Evolutionary conservation across 2,797 vertebrate species (phyloP).

Genomic region (Leptoclinus maculatus): DNA sequence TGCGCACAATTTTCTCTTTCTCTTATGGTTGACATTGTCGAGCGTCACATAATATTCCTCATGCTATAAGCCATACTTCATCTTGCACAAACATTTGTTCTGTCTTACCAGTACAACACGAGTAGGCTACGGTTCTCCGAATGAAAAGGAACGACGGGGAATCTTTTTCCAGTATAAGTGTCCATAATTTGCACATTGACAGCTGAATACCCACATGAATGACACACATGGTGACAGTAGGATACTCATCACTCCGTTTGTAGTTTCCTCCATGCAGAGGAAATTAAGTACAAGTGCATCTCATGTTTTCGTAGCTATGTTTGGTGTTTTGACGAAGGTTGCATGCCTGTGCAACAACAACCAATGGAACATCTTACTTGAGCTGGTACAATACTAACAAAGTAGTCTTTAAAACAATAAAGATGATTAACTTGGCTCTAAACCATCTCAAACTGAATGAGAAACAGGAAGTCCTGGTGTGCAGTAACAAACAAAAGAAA

Average conservation of each 20-base stretch:
- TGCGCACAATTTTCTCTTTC: no score
- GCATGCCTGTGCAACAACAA: not conserved
- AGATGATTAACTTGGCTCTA: slow-evolving; percentile 18
- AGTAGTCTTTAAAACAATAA: not conserved
- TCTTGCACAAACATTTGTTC: not conserved
- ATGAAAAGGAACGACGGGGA: not conserved
- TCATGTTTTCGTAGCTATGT: not conserved
- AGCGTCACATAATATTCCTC: not conserved
- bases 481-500: slow-evolving; percentile 27
- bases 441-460: not conserved
- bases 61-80: not conserved
- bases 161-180: not conserved
- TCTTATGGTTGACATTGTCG: not conserved
- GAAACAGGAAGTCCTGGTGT: slow-evolving; percentile 33
- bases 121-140: not conserved
- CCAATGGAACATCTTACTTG: not conserved
- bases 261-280: slow-evolving; percentile 12
- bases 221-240: not conserved
- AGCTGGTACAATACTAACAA: not conserved
- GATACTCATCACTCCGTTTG: not conserved
- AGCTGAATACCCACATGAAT: not conserved
- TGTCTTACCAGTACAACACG: not conserved
- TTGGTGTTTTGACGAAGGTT: slow-evolving; percentile 17
- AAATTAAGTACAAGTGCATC: slow-evolving; percentile 19
- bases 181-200: not conserved